A percentile compares a stretch with the other conserved stretches of the same genome.
phyloP scores from a whole-genome alignment of 2,113 vertebrate genomes.

The Genyomyrus donnyi region DNA sequence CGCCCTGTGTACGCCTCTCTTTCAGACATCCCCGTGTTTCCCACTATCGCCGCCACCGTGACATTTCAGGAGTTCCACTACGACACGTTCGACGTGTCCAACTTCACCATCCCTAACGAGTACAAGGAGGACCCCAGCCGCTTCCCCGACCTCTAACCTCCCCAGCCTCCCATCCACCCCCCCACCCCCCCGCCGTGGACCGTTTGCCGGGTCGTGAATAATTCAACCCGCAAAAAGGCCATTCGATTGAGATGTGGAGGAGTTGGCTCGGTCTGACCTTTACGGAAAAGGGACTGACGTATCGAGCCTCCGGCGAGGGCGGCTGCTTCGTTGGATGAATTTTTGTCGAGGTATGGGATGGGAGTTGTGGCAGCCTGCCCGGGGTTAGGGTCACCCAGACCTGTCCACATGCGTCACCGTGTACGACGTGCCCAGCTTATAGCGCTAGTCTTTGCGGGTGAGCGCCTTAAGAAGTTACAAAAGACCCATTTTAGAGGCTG shows the following conservation, averaged over 20 bases:
- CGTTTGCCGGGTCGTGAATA: not conserved
- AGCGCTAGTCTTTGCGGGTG: not conserved
- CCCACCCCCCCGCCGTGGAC: not conserved
- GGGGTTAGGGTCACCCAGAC: not conserved
- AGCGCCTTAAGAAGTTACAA: not conserved
- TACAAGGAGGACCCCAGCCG: conserved; percentile 94
- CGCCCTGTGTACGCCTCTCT: not conserved
- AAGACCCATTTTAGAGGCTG: not conserved
- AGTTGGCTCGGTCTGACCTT: not conserved
- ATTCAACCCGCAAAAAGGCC: conserved; percentile 14
- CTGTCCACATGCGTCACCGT: not conserved
- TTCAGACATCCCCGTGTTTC: conserved; percentile 89
- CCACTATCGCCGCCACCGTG: conserved; percentile 96
- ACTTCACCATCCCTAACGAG: conserved; percentile 79
- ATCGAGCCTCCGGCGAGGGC: not conserved
- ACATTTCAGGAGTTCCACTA: conserved; percentile 96
- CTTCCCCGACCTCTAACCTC: conserved; percentile 80
- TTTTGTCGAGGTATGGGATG: not conserved
- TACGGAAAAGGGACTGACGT: not conserved
- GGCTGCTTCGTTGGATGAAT: not conserved
- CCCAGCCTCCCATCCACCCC: not conserved
- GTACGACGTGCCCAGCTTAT: conserved; percentile 48
- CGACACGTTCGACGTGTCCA: conserved; percentile 75
- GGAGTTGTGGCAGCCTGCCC: not conserved
- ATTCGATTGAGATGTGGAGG: conserved; percentile 13